Conservation (phyloP, 2,113 vertebrate genomes). For the Lonchura striata region DNA sequence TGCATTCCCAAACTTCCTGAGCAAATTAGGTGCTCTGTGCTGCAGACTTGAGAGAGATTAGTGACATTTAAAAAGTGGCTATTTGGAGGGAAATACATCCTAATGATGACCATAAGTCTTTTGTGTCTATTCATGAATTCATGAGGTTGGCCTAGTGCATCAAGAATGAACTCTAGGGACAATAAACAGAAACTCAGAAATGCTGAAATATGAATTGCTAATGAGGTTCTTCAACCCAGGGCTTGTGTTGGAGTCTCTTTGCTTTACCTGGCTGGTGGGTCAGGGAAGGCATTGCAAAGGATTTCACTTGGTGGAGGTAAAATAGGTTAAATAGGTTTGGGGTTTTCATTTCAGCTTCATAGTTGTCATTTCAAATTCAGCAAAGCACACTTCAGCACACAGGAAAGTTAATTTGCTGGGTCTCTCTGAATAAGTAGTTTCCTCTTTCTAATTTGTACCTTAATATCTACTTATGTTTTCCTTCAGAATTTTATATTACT, state of each 20-base stretch:
- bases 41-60: not conserved
- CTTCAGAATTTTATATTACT: not conserved
- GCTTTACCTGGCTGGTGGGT: not conserved
- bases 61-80: not conserved
- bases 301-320: not conserved
- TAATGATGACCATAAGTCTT: constrained; percentile 40
- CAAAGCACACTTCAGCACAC: not conserved
- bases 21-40: not conserved
- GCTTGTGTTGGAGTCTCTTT: not conserved
- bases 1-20: not conserved
- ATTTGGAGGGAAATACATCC: not conserved
- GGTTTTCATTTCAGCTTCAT: not conserved
- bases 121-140: constrained; percentile 62
- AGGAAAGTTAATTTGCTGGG: not conserved
- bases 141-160: not conserved
- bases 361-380: not conserved
- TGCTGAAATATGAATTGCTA: constrained; percentile 32
- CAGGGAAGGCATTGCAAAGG: not conserved
- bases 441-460: not conserved
- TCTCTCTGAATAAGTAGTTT: not conserved
- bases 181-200: constrained; percentile 29
- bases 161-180: not conserved
- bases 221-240: not conserved
- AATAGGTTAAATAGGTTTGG: not conserved
- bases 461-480: not conserved